A percentile compares a stretch with the other conserved stretches of the same genome.
These are phyloP conservation scores for Drosophila willistoni DNA, from an alignment of 1,140 invertebrate genomes.

Conservation along the genomic window DNA sequence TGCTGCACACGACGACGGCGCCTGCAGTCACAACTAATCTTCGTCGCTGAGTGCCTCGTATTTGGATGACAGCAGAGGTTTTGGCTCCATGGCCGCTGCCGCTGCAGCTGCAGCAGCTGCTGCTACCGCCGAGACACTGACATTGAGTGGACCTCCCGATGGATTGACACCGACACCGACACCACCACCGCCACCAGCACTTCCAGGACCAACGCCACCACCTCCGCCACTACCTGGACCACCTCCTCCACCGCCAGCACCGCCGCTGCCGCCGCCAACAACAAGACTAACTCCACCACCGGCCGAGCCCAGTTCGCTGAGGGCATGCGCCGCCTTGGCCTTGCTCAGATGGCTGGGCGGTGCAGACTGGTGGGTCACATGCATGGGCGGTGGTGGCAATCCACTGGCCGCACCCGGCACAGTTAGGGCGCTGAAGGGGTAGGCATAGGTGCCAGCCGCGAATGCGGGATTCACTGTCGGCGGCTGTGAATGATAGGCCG, in stretches of 20 bases:
- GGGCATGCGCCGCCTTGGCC: constrained; percentile 55
- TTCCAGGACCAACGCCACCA: constrained; percentile 2
- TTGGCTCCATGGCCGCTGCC: constrained; percentile 86
- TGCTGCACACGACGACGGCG: constrained; percentile 74
- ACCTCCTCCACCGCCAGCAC: constrained; percentile 50
- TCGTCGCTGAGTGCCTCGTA: constrained; percentile 95
- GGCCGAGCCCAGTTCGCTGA: constrained; percentile 52
- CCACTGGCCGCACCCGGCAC: constrained; percentile 81
- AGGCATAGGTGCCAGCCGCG: constrained; percentile 84
- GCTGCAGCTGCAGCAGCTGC: constrained; percentile 76
- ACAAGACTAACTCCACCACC: constrained; percentile 38
- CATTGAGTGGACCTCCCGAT: constrained; percentile 60
- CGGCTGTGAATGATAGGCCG: constrained; percentile 64
- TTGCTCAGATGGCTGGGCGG: constrained; percentile 73
- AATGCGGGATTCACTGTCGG: constrained; percentile 63
- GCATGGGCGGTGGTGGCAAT: constrained; percentile 53
- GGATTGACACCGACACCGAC: constrained; percentile 53
- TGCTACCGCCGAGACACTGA: constrained; percentile 64
- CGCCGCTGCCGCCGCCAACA: constrained; percentile 35
- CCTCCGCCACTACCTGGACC: constrained; percentile 16
- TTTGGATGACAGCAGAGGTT: constrained; percentile 91
- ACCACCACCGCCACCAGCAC: constrained; percentile 5
- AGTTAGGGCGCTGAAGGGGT: constrained; percentile 86
- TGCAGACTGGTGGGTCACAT: constrained; percentile 58
- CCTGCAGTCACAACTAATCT: constrained; percentile 86